Base-by-base conservation (phyloP, 2,888 invertebrate species). In the Caenorhabditis imperialis region DNA sequence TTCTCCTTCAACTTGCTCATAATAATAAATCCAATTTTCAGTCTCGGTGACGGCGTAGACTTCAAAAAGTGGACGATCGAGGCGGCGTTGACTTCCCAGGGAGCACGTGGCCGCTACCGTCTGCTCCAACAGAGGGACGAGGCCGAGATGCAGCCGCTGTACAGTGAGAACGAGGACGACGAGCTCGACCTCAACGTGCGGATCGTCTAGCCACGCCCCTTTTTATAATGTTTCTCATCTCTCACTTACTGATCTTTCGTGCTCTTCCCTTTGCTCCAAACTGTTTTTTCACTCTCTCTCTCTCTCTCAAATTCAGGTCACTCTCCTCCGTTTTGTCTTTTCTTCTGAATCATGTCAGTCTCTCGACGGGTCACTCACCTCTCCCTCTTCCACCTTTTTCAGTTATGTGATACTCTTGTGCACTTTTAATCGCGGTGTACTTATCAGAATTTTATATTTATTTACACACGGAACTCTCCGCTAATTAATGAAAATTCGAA, bases 31-130 rank as follows among this genome's bases (percentile, higher is more conserved):
- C n/a, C n/a, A n/a, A n/a, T n/a, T 76, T 81, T 63, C 79, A 81
- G 81, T 38, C 71, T 75, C 75, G 81, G 81, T 57, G 78, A 81
- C 63, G 81, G 81, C 57, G 70, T 81, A 53, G 70, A 57, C 57
- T 81, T 69, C 54, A 72, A 65, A 23, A 75, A 73, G 22, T 79
- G 79, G 79, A 53, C 67, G 12, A 27, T 42, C 12, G 58, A 62
- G 14, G 61, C 61, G 23, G 75, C 75, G 20, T 10, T 60, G 25
- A 48, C 63, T 18, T 33, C 45, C 16, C 47, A 25, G 16, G 20
- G 45, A 38, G n/a, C 14, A 30, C 27, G 55, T 25, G 53, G 48
- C 20, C 73, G 67, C 3, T 75, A 75, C 38, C 40, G 50, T 23
- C 57, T 70, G 33, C 37, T 75, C 14, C 30, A 44, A 18, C 74